phyloP scores from a whole-genome alignment of 1,140 invertebrate genomes.

The Diachasma alloeum region DNA sequence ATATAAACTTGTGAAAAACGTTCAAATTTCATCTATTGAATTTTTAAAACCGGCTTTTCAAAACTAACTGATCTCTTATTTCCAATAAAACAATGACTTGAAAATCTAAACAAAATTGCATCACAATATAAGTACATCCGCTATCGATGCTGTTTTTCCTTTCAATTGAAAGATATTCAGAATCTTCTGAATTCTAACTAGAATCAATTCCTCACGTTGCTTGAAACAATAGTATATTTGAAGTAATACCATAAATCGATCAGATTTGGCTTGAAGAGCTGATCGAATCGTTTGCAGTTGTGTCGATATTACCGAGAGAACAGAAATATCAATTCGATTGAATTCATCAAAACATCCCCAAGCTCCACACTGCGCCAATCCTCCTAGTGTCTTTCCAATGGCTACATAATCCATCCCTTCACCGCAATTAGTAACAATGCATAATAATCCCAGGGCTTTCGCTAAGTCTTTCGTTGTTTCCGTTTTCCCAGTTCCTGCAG shows the following conservation, averaged over 20 bases:
- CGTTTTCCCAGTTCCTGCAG: conserved; percentile 88
- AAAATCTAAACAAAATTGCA: no score
- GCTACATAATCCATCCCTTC: conserved; percentile 91
- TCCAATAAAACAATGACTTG: no score
- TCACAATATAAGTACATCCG: no score
- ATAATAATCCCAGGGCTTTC: conserved; percentile 85
- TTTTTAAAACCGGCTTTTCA: no score
- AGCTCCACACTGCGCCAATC: conserved; percentile 78
- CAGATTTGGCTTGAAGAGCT: conserved; percentile 77
- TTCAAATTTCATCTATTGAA: no score
- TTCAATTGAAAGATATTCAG: no score
- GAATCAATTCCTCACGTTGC: no score
- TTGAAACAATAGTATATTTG: neutral
- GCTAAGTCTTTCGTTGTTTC: conserved; percentile 91
- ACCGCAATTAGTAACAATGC: conserved; percentile 91
- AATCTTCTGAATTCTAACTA: no score
- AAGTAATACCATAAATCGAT: conserved; percentile 74
- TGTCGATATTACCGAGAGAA: conserved; percentile 90
- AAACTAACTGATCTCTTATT: no score
- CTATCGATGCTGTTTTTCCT: no score
- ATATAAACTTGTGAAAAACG: no score
- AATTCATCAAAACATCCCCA: conserved; percentile 95
- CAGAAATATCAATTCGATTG: conserved; percentile 89
- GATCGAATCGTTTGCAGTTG: conserved; percentile 89
- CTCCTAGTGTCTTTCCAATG: conserved; percentile 85